Percentiles rank a stretch among this genome's conserved stretches.
These are phyloP conservation scores for Aselliscus stoliczkanus DNA, from an alignment of 2,797 vertebrate species.

Conservation along the genomic window DNA sequence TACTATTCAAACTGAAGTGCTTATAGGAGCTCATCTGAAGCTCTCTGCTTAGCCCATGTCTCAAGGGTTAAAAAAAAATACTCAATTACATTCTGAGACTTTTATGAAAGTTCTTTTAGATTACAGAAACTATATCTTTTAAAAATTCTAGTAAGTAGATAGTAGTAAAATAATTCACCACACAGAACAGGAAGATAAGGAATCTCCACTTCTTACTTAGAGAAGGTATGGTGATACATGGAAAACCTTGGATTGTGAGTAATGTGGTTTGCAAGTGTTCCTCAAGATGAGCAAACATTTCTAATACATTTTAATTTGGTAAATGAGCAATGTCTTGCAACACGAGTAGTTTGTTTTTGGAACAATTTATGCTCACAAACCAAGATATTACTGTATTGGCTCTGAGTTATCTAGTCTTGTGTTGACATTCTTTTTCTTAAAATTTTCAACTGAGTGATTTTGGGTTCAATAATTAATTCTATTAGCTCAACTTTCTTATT, in stretches of 20 bases:
- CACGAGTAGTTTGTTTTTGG: no score
- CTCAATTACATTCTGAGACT: not conserved
- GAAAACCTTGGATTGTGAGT: not conserved
- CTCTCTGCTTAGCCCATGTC: accelerated
- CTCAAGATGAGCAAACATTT: no score
- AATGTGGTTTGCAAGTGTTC: no score
- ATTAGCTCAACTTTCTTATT: not conserved
- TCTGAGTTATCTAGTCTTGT: not conserved
- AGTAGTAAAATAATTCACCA: not conserved
- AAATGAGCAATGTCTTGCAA: no score
- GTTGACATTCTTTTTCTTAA: not conserved
- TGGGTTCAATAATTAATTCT: not conserved
- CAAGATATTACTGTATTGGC: no score
- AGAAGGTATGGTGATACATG: not conserved
- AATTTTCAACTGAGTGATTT: not conserved
- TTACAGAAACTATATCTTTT: not conserved
- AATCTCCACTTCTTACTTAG: not conserved
- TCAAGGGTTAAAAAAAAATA: not conserved
- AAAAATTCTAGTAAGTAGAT: not conserved
- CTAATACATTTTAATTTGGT: no score
- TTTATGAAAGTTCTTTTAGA: not conserved
- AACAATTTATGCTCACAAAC: no score
- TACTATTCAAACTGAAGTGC: not conserved
- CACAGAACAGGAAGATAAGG: not conserved
- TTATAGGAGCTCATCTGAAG: not conserved